Evolutionary conservation across 2,113 vertebrate genomes (phyloP).

Genomic region (Perognathus longimembris): DNA sequence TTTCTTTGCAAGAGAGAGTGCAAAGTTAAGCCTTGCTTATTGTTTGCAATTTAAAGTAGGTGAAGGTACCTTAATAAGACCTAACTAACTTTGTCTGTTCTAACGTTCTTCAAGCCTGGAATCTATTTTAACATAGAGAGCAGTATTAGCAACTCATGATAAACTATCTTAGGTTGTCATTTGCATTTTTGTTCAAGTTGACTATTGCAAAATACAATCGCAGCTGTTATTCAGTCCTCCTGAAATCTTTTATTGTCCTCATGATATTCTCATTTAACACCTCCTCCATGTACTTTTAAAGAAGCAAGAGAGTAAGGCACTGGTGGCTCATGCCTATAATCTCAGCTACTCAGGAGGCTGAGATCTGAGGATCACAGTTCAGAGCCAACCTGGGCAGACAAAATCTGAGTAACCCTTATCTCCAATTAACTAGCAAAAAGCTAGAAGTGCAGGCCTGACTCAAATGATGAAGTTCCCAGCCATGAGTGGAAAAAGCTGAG

Average conservation of each 20-base stretch:
- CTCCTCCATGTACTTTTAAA: constrained; percentile 34
- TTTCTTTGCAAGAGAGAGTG: background rate
- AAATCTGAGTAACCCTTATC: too few species aligned
- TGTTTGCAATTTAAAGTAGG: background rate
- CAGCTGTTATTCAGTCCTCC: constrained; percentile 6
- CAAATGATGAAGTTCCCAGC: too few species aligned
- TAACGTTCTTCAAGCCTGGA: background rate
- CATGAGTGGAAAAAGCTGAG: too few species aligned
- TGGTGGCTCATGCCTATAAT: too few species aligned
- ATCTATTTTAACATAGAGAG: background rate
- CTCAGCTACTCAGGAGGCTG: too few species aligned
- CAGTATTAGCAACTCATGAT: constrained; percentile 5
- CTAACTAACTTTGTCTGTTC: background rate
- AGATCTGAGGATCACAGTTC: too few species aligned
- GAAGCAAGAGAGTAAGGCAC: too few species aligned
- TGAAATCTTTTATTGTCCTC: background rate
- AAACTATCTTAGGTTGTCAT: background rate
- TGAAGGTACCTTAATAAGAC: background rate
- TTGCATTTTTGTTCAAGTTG: constrained; percentile 42
- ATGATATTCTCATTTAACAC: background rate
- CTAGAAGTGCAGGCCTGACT: background rate
- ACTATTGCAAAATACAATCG: constrained; percentile 19
- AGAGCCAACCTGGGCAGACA: too few species aligned
- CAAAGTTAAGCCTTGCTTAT: background rate
- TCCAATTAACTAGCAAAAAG: background rate